phyloP scores from a whole-genome alignment of 92 coral and sea anemone species.

The Blastomussa wellsi region DNA sequence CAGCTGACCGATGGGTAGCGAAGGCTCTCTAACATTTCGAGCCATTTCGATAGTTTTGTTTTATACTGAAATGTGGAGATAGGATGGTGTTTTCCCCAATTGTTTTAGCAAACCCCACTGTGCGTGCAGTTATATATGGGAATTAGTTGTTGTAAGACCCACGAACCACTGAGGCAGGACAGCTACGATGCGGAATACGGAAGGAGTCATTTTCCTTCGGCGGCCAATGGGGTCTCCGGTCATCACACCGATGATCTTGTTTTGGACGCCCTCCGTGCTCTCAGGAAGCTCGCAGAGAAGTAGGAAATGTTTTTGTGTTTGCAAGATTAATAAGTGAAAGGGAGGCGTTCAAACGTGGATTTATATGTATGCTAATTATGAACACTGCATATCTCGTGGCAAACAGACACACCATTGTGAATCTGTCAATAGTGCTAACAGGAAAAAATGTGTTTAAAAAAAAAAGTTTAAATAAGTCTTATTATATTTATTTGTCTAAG shows the following conservation, averaged over 20 bases:
- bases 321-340: background rate
- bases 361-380: background rate
- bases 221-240: slow-evolving; percentile 14
- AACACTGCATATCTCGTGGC: background rate
- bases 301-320: slow-evolving; percentile 44
- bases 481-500: background rate
- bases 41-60: slow-evolving; percentile 20
- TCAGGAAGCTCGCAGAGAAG: slow-evolving; percentile 92
- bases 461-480: no score
- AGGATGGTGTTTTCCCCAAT: background rate
- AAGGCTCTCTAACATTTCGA: slow-evolving; percentile 19
- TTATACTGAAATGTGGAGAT: background rate
- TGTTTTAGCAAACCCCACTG: background rate
- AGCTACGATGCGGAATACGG: slow-evolving; percentile 46
- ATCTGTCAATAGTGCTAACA: background rate
- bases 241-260: slow-evolving; percentile 78
- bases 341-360: background rate
- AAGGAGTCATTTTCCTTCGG: slow-evolving; percentile 19
- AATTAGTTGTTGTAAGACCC: slow-evolving; percentile 72
- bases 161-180: slow-evolving; percentile 60
- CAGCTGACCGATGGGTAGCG: slow-evolving; percentile 21
- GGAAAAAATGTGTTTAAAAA: background rate
- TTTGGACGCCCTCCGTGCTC: slow-evolving; percentile 84
- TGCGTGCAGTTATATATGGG: slow-evolving; percentile 72
- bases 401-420: background rate